phyloP scores from a whole-genome alignment of 35 echinoderm and acorn worm species.

The Amphiura filiformis region DNA sequence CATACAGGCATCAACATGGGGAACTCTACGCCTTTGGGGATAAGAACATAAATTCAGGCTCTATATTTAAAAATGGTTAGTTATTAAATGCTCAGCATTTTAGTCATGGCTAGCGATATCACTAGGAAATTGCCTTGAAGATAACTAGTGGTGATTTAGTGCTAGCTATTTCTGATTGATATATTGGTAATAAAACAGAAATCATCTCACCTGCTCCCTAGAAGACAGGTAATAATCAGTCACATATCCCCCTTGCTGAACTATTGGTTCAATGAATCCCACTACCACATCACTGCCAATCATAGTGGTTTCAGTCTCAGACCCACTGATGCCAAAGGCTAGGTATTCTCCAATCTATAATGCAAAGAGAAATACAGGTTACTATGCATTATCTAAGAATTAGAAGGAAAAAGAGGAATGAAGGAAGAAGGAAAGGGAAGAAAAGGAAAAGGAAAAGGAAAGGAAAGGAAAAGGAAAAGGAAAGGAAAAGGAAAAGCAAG shows the following conservation, averaged over 20 bases:
- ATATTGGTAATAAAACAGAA: slow-evolving; percentile 22
- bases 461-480: slow-evolving; percentile 12
- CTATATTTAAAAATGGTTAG: too few relatives aligned
- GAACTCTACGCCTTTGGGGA: too few relatives aligned
- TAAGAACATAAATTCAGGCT: too few relatives aligned
- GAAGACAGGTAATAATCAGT: slow-evolving; percentile 60
- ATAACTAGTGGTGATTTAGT: too few relatives aligned
- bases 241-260: background rate
- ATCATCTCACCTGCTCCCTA: slow-evolving; percentile 50
- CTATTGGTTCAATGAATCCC: slow-evolving; percentile 29
- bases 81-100: too few relatives aligned
- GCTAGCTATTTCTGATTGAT: too few relatives aligned
- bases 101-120: too few relatives aligned
- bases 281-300: slow-evolving; percentile 57
- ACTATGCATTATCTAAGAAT: slow-evolving; percentile 14
- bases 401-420: too few relatives aligned
- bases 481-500: too few relatives aligned
- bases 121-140: too few relatives aligned
- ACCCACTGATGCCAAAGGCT: slow-evolving; percentile 69
- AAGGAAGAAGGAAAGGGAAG: slow-evolving; percentile 62
- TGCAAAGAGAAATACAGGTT: slow-evolving; percentile 32
- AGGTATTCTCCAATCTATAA: slow-evolving; percentile 50
- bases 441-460: slow-evolving; percentile 45
- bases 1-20: too few relatives aligned
- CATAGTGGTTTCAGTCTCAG: slow-evolving; percentile 17